phyloP scores from a whole-genome alignment of 2,113 vertebrate genomes.

The Oncorhynchus gorbuscha region DNA sequence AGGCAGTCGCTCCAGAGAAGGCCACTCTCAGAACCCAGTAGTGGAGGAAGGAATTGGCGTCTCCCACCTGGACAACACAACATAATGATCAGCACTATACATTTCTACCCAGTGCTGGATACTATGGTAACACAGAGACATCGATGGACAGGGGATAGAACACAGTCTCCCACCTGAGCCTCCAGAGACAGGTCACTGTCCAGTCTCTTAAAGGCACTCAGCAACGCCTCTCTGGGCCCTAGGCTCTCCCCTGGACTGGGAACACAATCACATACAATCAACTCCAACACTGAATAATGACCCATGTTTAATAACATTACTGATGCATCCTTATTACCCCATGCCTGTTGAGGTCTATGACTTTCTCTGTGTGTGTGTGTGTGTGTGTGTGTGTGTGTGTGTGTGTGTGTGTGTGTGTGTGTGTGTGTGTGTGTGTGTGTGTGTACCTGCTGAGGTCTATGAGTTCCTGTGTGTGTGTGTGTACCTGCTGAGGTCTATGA shows the following conservation, averaged over 20 bases:
- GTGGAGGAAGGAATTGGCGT: conserved; percentile 92
- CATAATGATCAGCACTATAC: background rate
- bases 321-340: too few species aligned
- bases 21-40: conserved; percentile 94
- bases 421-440: background rate
- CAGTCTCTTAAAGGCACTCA: conserved; percentile 94
- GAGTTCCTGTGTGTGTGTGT: background rate
- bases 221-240: conserved; percentile 87
- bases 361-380: background rate
- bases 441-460: too few species aligned
- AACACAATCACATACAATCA: conserved; percentile 5
- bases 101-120: background rate
- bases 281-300: too few species aligned
- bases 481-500: conserved; percentile 89
- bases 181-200: conserved; percentile 97
- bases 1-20: conserved; percentile 95
- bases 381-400: conserved; percentile 14
- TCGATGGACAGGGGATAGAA: too few species aligned
- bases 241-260: conserved; percentile 81
- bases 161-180: conserved; percentile 82
- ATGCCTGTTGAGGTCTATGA: too few species aligned
- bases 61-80: conserved; percentile 77
- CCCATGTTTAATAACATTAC: too few species aligned
- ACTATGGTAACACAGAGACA: background rate
- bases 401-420: conserved; percentile 12